A percentile compares a stretch with the other conserved stretches of the same genome.
phyloP scores from a whole-genome alignment of 2,113 vertebrate species.

The Microcebus tavaratra region DNA sequence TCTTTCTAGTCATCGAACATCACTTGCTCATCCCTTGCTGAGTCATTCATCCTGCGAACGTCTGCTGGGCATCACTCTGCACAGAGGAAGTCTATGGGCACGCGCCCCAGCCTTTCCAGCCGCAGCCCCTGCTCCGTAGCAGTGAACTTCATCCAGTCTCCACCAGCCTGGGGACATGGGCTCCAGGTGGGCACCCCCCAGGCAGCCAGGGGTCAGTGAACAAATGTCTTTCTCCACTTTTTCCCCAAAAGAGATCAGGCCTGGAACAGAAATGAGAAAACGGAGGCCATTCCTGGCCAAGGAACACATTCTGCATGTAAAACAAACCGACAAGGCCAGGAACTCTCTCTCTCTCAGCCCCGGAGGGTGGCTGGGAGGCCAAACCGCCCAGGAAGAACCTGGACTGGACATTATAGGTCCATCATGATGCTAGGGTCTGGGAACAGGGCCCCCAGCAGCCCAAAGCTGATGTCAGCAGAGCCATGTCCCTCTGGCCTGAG shows the following conservation, averaged over 20 bases:
- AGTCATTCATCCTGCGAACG: fast-evolving
- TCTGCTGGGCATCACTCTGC: fast-evolving
- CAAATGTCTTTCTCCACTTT: neutral
- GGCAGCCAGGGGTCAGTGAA: neutral
- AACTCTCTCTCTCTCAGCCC: neutral
- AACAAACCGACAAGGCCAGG: neutral
- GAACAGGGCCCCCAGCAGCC: neutral
- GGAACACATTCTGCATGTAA: fast-evolving
- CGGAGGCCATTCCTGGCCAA: neutral
- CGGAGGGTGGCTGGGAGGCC: neutral
- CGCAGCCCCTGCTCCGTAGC: fast-evolving
- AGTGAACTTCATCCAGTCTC: neutral
- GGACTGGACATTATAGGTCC: fast-evolving
- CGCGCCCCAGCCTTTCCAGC: fast-evolving
- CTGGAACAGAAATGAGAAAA: neutral
- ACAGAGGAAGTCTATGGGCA: fast-evolving
- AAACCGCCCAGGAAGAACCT: neutral
- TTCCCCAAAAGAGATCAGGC: neutral
- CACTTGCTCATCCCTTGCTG: fast-evolving
- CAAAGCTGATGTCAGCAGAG: neutral
- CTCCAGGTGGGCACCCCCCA: fast-evolving
- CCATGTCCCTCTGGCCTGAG: neutral
- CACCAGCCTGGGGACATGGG: neutral
- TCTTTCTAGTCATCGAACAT: fast-evolving
- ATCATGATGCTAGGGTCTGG: neutral